These are phyloP conservation scores for Colinus virginianus DNA, from an alignment of 2,113 vertebrate genomes.

Conservation along the genomic window DNA sequence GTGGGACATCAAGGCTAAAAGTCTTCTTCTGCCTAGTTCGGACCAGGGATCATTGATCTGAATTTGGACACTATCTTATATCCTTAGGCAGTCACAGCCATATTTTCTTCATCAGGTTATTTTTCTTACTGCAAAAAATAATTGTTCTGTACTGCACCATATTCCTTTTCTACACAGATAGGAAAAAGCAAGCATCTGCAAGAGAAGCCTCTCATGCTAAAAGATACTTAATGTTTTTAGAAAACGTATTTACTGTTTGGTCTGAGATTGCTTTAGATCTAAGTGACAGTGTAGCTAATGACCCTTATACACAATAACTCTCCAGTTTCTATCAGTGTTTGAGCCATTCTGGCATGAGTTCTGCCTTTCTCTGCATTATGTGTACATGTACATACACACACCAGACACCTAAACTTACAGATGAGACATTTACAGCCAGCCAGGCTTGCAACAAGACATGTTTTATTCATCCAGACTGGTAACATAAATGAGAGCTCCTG, in stretches of 20 bases:
- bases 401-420: not conserved
- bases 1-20: not conserved
- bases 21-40: slow-evolving; percentile 2
- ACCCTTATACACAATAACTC: not conserved
- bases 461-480: not conserved
- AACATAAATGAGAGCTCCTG: not conserved
- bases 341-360: not conserved
- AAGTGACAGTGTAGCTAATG: not conserved
- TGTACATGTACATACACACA: accelerated
- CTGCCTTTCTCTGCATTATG: not conserved
- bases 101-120: not conserved
- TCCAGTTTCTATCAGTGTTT: not conserved
- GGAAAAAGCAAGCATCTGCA: not conserved
- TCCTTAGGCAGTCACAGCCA: not conserved
- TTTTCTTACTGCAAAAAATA: not conserved
- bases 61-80: slow-evolving; percentile 10
- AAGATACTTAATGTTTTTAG: not conserved
- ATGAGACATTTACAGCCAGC: not conserved
- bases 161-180: not conserved
- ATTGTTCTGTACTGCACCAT: not conserved
- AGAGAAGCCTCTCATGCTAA: not conserved
- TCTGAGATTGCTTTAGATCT: not conserved
- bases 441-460: not conserved
- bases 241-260: not conserved
- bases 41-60: slow-evolving; percentile 7